Evolutionary conservation across 2,797 vertebrate species (phyloP).

Genomic region (Phrynocephalus vlangalii): DNA sequence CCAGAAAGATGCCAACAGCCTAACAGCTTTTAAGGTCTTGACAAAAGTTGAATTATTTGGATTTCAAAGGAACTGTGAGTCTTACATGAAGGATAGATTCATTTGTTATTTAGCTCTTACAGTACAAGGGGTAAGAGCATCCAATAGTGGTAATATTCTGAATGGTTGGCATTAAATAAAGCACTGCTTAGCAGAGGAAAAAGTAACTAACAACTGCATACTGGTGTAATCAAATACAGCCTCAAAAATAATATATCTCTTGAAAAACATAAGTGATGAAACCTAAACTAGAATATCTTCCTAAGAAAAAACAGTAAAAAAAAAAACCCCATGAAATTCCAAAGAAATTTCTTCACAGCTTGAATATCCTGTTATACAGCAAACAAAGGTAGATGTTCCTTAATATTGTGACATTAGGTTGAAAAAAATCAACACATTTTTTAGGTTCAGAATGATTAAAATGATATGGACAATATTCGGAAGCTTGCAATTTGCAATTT

Average conservation of each 20-base stretch:
- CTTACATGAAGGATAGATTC: conserved; percentile 1
- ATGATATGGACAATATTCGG: background rate
- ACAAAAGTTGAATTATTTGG: conserved; percentile 29
- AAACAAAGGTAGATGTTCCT: background rate
- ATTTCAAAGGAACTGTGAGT: conserved; percentile 33
- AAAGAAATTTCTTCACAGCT: background rate
- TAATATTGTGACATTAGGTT: background rate
- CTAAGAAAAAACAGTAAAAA: background rate
- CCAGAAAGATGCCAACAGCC: conserved; percentile 13
- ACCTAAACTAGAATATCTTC: background rate
- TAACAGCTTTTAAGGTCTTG: background rate
- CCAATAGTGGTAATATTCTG: background rate
- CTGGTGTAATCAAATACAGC: background rate
- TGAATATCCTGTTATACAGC: background rate
- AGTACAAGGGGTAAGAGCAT: background rate
- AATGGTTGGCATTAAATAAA: conserved; percentile 13
- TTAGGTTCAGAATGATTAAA: background rate
- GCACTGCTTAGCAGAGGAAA: background rate
- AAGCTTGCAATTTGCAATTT: too few species aligned
- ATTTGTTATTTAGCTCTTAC: conserved; percentile 10
- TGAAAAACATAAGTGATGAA: background rate
- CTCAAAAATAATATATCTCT: background rate
- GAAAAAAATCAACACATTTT: background rate
- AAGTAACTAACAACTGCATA: background rate
- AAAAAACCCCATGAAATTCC: background rate